phyloP scores from a whole-genome alignment of 2,888 invertebrate genomes.

The Cryptops parisi region DNA sequence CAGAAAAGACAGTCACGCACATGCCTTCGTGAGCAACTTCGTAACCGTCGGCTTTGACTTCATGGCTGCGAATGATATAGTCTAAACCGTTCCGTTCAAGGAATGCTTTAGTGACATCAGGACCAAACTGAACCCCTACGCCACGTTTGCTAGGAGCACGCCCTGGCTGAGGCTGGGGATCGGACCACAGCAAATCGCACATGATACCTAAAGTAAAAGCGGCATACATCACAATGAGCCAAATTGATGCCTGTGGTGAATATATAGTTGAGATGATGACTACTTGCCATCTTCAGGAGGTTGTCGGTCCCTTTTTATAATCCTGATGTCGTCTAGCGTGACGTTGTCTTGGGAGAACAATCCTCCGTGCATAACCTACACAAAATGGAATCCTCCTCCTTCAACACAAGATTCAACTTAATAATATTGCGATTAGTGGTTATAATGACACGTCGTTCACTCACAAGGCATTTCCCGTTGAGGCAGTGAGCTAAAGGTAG shows the following conservation, averaged over 20 bases:
- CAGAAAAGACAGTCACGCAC: slow-evolving; percentile 97
- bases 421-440: too few relatives aligned
- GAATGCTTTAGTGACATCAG: slow-evolving; percentile 85
- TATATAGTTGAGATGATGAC: not conserved
- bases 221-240: not conserved
- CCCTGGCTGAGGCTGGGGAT: slow-evolving; percentile 82
- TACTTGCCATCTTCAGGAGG: slow-evolving; percentile 79
- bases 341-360: slow-evolving; percentile 86
- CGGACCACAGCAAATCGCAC: slow-evolving; percentile 98
- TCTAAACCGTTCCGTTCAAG: slow-evolving; percentile 70
- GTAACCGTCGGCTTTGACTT: slow-evolving; percentile 93
- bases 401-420: too few relatives aligned
- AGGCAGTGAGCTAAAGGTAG: slow-evolving; percentile 91
- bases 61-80: slow-evolving; percentile 91
- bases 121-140: slow-evolving; percentile 96
- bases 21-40: slow-evolving; percentile 88
- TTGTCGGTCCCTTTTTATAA: slow-evolving; percentile 81
- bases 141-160: slow-evolving; percentile 90
- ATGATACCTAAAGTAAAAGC: slow-evolving; percentile 49
- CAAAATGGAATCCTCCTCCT: too few relatives aligned
- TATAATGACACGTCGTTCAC: slow-evolving; percentile 16
- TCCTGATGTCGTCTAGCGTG: slow-evolving; percentile 79
- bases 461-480: slow-evolving; percentile 61
- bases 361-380: slow-evolving; percentile 92
- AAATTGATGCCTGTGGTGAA: too few relatives aligned